Evolutionary conservation across 2,888 invertebrate species (phyloP).

Genomic region (Polia nebulosa): DNA sequence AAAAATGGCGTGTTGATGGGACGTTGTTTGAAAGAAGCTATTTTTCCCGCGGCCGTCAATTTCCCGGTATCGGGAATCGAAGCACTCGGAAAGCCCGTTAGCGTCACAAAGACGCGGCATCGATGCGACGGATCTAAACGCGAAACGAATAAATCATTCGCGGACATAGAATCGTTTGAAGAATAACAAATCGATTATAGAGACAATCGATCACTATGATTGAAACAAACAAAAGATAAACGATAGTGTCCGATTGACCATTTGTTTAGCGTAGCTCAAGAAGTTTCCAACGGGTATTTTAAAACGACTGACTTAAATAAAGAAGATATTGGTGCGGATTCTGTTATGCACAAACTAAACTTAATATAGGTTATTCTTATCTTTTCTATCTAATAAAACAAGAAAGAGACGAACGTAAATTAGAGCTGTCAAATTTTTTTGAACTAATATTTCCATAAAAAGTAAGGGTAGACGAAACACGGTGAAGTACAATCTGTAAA

Average conservation of each 20-base stretch:
- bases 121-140: constrained; percentile 77
- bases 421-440: too few relatives aligned
- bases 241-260: constrained; percentile 57
- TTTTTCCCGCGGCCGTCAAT: constrained; percentile 79
- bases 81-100: constrained; percentile 74
- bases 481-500: too few relatives aligned
- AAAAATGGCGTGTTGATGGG: constrained; percentile 74
- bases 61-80: constrained; percentile 72
- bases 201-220: constrained; percentile 78
- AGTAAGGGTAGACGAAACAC: too few relatives aligned
- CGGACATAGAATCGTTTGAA: constrained; percentile 75
- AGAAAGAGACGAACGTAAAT: too few relatives aligned
- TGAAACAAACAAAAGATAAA: constrained; percentile 69
- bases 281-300: constrained; percentile 6
- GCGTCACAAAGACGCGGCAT: constrained; percentile 80
- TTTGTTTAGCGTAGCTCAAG: constrained; percentile 56
- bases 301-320: neutral
- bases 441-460: too few relatives aligned
- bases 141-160: constrained; percentile 84
- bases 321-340: too few relatives aligned
- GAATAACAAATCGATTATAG: constrained; percentile 78
- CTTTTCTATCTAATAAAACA: too few relatives aligned
- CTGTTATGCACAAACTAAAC: too few relatives aligned
- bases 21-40: constrained; percentile 78
- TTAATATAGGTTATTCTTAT: too few relatives aligned